Evolutionary conservation across 2,888 invertebrate species (phyloP).

Genomic region (Cremastinae sp.): DNA sequence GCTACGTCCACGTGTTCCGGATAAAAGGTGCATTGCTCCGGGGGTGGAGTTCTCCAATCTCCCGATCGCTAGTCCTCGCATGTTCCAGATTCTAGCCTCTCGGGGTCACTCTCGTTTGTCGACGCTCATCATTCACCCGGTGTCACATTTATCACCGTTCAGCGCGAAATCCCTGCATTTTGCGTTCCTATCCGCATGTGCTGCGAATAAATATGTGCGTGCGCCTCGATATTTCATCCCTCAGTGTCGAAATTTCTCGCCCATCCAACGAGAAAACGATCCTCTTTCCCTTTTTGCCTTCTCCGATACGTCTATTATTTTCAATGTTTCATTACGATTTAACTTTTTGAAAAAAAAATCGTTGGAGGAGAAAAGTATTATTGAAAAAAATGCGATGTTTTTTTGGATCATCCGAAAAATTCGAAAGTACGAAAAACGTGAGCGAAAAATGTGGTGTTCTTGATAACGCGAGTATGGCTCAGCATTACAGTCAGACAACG

Average conservation of each 20-base stretch:
- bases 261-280: conserved; percentile 25
- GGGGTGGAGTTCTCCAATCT: background rate
- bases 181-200: conserved; percentile 12
- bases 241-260: conserved; percentile 2
- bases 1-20: no score
- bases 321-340: background rate
- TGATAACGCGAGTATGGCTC: conserved; percentile 3
- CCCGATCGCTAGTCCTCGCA: background rate
- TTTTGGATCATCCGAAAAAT: background rate
- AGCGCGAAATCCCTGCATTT: conserved; percentile 21
- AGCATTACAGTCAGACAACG: conserved; percentile 44
- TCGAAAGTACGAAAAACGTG: conserved; percentile 33
- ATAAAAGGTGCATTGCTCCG: no score
- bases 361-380: no score
- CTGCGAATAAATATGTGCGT: conserved; percentile 12
- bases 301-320: background rate
- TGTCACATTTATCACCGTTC: conserved; percentile 20
- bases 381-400: conserved; percentile 30
- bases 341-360: no score
- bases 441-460: conserved; percentile 37
- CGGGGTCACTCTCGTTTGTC: conserved; percentile 46
- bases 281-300: conserved; percentile 1
- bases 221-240: conserved; percentile 28
- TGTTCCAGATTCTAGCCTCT: conserved; percentile 38
- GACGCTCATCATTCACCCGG: conserved; percentile 38